Base-by-base conservation (phyloP, 1,140 invertebrate species). In the Cotesia glomerata region DNA sequence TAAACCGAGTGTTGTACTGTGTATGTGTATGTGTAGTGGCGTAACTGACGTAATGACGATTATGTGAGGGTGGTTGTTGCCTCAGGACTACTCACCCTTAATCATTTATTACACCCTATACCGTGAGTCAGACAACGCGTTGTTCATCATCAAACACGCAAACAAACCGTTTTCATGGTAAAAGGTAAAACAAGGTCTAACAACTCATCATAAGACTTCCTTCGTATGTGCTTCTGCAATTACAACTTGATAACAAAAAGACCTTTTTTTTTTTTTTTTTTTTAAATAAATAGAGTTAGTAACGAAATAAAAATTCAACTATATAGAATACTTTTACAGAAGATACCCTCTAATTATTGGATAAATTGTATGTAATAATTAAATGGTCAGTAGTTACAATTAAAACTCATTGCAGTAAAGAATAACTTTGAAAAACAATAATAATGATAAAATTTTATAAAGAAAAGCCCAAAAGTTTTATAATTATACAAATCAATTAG, bases 121-220 rank as follows among this genome's bases (percentile, higher is more conserved):
- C n/a, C n/a, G 36, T 65, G 63, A 65, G 39, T 65, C 63, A 65
- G 63, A 65, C 63, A 65, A 49, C n/a, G 39, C 18, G 36, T 7
- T 18, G 5, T 34, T 67, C 65, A 67, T 67, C 51, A 67, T 45
- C 39, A 67, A 5, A 67, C 65, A 67, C 65, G 65, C 65, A 67
- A 67, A 49, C 63, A 7, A 49, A 16, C n/a, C 18, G 63, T 35
- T 65, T 65, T 65, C 63, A 14, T 65, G 39, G 63, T 51, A 65
- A 51, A 51, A 51, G 39, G 63, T 51, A 52, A 51, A 51, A 51
- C 63, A 14, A 65, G 39, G 36, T 65, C 45, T n/a, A 35, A 36
- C 39, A 26, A 49, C 45, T 65, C 63, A 51, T 65, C 63, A 54
- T 35, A 35, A 16, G 14, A 51, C 63, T 65, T 65, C 63, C 63